Evolutionary conservation across 2,113 vertebrate genomes (phyloP).

Genomic region (Tretioscincus oriximinensis): DNA sequence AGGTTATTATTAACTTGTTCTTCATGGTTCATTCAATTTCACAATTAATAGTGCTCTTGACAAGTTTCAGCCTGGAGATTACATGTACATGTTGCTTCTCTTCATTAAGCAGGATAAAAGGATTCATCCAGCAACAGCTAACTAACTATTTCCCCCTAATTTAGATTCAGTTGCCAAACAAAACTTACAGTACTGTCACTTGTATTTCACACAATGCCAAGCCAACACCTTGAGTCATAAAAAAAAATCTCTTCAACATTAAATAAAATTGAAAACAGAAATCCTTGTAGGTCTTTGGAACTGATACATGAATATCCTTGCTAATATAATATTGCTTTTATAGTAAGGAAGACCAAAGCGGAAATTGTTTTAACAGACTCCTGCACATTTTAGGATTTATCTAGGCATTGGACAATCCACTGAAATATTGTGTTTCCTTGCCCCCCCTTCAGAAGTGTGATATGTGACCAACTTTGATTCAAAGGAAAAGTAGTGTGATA

Average conservation of each 20-base stretch:
- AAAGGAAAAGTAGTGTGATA: neutral
- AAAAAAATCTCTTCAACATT: neutral
- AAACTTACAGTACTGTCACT: slow-evolving; percentile 33
- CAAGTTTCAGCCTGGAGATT: slow-evolving; percentile 52
- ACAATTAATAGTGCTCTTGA: slow-evolving; percentile 32
- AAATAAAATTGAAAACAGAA: neutral
- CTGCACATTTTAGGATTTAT: neutral
- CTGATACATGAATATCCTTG: slow-evolving; percentile 14
- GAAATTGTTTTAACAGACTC: slow-evolving; percentile 15
- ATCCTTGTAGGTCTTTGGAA: slow-evolving; percentile 19
- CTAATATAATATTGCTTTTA: neutral
- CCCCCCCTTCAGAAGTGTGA: neutral
- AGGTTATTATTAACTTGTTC: slow-evolving; percentile 42
- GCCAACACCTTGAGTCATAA: neutral
- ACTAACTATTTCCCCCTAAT: slow-evolving; percentile 54
- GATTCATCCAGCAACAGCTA: slow-evolving; percentile 45
- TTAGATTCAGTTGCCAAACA: slow-evolving; percentile 54
- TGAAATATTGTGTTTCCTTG: neutral
- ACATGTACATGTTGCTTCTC: slow-evolving; percentile 54
- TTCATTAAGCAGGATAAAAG: slow-evolving; percentile 64
- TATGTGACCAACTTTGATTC: neutral
- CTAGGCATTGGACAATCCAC: neutral
- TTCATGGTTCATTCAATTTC: slow-evolving; percentile 21
- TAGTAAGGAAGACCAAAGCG: slow-evolving; percentile 4
- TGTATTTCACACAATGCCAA: slow-evolving; percentile 4